phyloP scores from a whole-genome alignment of 1,140 invertebrate species.

The Monochamus saltuarius region DNA sequence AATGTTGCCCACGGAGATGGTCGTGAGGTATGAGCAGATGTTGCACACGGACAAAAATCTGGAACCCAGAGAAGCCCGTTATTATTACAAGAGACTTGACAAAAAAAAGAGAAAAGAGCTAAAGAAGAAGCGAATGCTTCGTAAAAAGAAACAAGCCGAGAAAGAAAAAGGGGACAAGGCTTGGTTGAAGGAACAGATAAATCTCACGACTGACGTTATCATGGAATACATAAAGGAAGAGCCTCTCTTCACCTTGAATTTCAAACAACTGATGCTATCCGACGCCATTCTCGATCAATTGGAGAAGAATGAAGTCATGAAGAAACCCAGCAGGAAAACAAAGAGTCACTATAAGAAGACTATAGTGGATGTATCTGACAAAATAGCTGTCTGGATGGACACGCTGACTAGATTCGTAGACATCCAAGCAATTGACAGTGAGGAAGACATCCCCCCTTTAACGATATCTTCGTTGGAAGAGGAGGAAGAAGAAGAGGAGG shows the following conservation, averaged over 20 bases:
- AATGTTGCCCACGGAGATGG: constrained; percentile 30
- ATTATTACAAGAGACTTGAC: constrained; percentile 39
- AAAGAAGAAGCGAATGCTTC: constrained; percentile 18
- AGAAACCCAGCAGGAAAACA: constrained; percentile 32
- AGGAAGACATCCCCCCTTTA: constrained; percentile 28
- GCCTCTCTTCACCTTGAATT: constrained; percentile 34
- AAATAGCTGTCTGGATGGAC: constrained; percentile 42
- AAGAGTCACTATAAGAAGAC: constrained; percentile 33
- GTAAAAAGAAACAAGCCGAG: constrained; percentile 20
- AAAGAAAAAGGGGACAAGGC: constrained; percentile 22
- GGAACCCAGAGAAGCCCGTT: constrained; percentile 32
- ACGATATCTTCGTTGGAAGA: constrained; percentile 28
- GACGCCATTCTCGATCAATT: constrained; percentile 34
- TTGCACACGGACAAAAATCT: constrained; percentile 37
- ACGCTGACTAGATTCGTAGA: constrained; percentile 37
- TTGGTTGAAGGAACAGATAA: constrained; percentile 30
- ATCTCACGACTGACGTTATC: constrained; percentile 23
- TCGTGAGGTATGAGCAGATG: constrained; percentile 35
- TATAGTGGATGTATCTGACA: constrained; percentile 36
- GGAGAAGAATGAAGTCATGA: constrained; percentile 18
- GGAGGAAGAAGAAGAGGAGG: constrained; percentile 21
- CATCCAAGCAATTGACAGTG: constrained; percentile 29
- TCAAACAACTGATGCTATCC: constrained; percentile 40
- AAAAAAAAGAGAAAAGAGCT: constrained; percentile 24
- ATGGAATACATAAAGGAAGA: constrained; percentile 34